Conservation (phyloP, 2,797 vertebrate genomes). For the Mionectes olivaceus region DNA sequence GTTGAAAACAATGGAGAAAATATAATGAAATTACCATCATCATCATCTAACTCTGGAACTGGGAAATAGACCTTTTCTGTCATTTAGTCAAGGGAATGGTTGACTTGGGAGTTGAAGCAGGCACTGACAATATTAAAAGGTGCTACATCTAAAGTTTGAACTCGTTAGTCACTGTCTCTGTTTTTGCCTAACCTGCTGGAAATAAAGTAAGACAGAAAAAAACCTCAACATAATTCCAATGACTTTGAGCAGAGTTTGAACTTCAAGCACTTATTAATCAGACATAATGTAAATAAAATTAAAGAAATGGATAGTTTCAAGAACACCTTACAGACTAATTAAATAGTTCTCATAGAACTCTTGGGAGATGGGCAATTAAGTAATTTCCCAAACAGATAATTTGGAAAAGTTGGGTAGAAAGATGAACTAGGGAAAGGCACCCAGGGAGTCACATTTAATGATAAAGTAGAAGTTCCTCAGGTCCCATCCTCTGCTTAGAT, state of each 20-base stretch:
- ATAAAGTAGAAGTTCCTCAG: neutral
- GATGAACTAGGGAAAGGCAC: neutral
- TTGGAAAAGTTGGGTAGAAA: slow-evolving; percentile 15
- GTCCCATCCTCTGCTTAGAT: neutral
- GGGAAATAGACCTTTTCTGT: slow-evolving; percentile 8
- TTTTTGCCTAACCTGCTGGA: neutral
- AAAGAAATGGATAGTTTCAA: slow-evolving; percentile 41
- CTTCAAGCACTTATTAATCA: slow-evolving; percentile 1
- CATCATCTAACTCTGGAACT: slow-evolving; percentile 3
- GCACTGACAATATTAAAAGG: neutral
- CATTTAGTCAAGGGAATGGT: neutral
- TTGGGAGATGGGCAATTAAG: slow-evolving; percentile 47
- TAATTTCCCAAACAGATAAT: slow-evolving; percentile 52
- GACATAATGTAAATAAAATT: slow-evolving; percentile 39
- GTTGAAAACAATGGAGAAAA: slow-evolving; percentile 52
- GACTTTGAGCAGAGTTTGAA: slow-evolving; percentile 35
- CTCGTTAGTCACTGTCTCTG: neutral
- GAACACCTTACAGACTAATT: slow-evolving; percentile 51
- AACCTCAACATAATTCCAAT: neutral
- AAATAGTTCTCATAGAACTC: slow-evolving; percentile 8
- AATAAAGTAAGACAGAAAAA: neutral
- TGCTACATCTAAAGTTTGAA: neutral
- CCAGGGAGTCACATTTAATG: slow-evolving; percentile 13
- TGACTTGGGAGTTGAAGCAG: neutral
- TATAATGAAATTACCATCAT: slow-evolving; percentile 32